Conservation (phyloP, 23 tunicate species). For the Trididemnum miniatum region DNA sequence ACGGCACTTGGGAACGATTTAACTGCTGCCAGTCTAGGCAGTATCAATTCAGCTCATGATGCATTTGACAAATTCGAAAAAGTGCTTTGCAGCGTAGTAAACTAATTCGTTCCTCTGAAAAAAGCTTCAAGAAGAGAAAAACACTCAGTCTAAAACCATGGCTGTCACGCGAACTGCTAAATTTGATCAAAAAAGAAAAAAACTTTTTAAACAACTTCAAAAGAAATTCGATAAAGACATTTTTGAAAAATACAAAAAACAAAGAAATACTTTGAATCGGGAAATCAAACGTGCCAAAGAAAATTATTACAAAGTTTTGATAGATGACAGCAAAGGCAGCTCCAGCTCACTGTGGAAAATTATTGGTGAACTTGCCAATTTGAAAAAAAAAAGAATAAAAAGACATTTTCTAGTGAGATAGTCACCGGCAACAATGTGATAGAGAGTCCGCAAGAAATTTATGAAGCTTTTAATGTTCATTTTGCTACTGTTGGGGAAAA, state of each 20-base stretch:
- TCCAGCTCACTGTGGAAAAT: background rate
- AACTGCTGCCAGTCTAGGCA: background rate
- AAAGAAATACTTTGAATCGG: background rate
- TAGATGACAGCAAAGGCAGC: background rate
- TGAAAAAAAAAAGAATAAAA: background rate
- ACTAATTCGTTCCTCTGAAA: background rate
- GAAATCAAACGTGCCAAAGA: background rate
- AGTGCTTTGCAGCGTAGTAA: background rate
- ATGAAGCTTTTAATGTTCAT: slow-evolving; percentile 1
- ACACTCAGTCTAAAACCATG: background rate
- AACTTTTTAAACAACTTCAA: background rate
- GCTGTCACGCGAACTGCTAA: background rate
- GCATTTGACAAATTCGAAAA: background rate
- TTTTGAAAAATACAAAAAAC: background rate
- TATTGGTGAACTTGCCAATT: background rate
- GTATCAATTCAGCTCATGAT: background rate
- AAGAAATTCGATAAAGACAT: background rate
- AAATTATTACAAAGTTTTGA: background rate
- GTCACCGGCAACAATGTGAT: background rate
- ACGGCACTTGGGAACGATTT: background rate
- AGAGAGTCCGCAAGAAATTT: background rate
- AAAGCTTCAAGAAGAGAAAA: slow-evolving; percentile 3
- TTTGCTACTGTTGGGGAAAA: background rate
- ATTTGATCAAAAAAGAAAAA: background rate
- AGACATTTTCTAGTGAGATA: background rate